Conservation (phyloP, 2,888 invertebrate species). For the Drosophila nr. fundita region DNA sequence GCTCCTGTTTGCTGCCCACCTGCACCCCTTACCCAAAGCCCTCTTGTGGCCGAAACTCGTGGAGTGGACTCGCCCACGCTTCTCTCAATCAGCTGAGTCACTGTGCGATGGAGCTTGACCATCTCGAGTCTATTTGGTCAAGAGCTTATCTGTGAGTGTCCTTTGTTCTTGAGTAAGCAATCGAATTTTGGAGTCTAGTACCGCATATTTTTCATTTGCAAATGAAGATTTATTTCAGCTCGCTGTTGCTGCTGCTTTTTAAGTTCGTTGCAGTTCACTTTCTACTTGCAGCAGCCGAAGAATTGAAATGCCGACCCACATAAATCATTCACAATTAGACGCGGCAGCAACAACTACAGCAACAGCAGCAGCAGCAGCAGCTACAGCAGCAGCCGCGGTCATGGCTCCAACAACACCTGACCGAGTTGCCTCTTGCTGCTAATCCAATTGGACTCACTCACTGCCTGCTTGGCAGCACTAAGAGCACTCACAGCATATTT, state of each 20-base stretch:
- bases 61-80: constrained; percentile 24
- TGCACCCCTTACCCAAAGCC: neutral
- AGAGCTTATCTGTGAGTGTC: neutral
- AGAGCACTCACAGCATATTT: neutral
- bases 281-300: constrained; percentile 48
- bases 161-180: constrained; percentile 27
- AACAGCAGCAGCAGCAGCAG: neutral
- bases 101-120: constrained; percentile 4
- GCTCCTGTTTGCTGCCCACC: constrained; percentile 2
- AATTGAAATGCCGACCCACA: constrained; percentile 69
- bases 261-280: constrained; percentile 58
- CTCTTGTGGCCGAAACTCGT: neutral
- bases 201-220: constrained; percentile 12
- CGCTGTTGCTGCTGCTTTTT: constrained; percentile 22
- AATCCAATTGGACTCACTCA: constrained; percentile 36
- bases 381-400: constrained; percentile 45
- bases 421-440: constrained; percentile 55
- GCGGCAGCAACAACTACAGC: constrained; percentile 55
- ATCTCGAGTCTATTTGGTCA: neutral
- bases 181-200: constrained; percentile 20
- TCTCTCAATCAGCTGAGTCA: constrained; percentile 53
- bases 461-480: constrained; percentile 5
- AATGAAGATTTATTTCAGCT: constrained; percentile 31
- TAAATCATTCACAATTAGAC: constrained; percentile 78
- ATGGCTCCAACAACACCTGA: constrained; percentile 73